Evolutionary conservation across 2,888 invertebrate species (phyloP).

Genomic region (Ophion slaviceki): DNA sequence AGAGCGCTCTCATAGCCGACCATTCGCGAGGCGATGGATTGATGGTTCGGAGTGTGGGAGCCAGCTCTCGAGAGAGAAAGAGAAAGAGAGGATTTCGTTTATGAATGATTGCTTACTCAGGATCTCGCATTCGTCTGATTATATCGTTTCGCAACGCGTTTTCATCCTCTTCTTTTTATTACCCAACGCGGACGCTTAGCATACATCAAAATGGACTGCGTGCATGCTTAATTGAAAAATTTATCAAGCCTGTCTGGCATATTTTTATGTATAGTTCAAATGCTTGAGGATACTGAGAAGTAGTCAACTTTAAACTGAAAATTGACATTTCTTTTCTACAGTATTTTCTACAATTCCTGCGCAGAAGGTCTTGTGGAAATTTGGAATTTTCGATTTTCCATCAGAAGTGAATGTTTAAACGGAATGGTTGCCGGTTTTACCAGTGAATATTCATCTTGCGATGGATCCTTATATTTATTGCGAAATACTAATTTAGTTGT

Average conservation of each 20-base stretch:
- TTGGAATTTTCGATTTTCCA: not conserved
- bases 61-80: conserved; percentile 13
- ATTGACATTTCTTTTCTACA: not conserved
- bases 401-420: not conserved
- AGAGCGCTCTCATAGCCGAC: conserved; percentile 37
- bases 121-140: conserved; percentile 59
- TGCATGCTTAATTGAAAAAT: conserved; percentile 45
- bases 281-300: not conserved
- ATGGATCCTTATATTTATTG: not conserved
- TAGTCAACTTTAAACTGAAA: not conserved
- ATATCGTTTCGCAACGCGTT: conserved; percentile 57
- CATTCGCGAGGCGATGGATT: conserved; percentile 48
- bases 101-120: conserved; percentile 63
- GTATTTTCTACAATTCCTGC: not conserved
- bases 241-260: conserved; percentile 29
- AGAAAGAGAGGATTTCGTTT: conserved; percentile 52
- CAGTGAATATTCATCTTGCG: not conserved
- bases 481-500: too few species aligned
- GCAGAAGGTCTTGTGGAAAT: not conserved
- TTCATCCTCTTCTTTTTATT: conserved; percentile 38
- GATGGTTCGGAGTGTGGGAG: conserved; percentile 45
- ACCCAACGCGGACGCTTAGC: conserved; percentile 62
- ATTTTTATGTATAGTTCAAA: not conserved
- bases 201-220: conserved; percentile 74
- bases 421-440: not conserved